phyloP scores from a whole-genome alignment of 1,140 invertebrate genomes.

The Drosophila watanabei region DNA sequence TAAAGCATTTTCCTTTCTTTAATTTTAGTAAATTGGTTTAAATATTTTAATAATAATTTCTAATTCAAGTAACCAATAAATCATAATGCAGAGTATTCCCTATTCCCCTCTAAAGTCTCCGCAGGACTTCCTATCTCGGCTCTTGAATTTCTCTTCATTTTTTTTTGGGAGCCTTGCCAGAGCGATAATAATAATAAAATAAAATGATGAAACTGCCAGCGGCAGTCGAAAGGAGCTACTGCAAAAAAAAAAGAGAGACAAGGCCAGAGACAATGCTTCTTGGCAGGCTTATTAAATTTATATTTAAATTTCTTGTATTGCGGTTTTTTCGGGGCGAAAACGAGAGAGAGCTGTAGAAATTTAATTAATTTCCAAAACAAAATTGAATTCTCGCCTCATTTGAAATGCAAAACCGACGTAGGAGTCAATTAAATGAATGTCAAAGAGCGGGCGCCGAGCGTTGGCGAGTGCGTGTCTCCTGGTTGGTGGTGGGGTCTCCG shows the following conservation, averaged over 20 bases:
- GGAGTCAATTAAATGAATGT: slow-evolving; percentile 84
- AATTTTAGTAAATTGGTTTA: too few relatives aligned
- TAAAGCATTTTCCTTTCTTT: too few relatives aligned
- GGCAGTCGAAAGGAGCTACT: slow-evolving; percentile 13
- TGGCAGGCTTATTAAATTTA: slow-evolving; percentile 61
- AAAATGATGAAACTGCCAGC: slow-evolving; percentile 59
- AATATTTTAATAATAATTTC: not conserved
- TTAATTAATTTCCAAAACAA: slow-evolving; percentile 68
- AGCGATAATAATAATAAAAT: slow-evolving; percentile 78
- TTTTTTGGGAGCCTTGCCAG: slow-evolving; percentile 70
- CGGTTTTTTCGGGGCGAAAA: slow-evolving; percentile 15
- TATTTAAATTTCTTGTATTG: slow-evolving; percentile 54
- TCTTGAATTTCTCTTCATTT: not conserved
- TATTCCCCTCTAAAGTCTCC: too few relatives aligned
- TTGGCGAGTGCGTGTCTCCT: slow-evolving; percentile 32
- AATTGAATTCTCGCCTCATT: slow-evolving; percentile 71
- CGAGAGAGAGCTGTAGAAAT: slow-evolving; percentile 33
- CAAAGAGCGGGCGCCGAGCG: slow-evolving; percentile 61
- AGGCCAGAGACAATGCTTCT: slow-evolving; percentile 14
- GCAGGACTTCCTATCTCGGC: not conserved
- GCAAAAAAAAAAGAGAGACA: not conserved
- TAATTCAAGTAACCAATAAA: not conserved
- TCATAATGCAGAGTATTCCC: slow-evolving; percentile 8
- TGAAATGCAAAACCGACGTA: slow-evolving; percentile 72
- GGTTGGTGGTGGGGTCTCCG: not conserved